Evolutionary conservation across 2,113 vertebrate genomes (phyloP).

Genomic region (Chrysochloris asiatica): DNA sequence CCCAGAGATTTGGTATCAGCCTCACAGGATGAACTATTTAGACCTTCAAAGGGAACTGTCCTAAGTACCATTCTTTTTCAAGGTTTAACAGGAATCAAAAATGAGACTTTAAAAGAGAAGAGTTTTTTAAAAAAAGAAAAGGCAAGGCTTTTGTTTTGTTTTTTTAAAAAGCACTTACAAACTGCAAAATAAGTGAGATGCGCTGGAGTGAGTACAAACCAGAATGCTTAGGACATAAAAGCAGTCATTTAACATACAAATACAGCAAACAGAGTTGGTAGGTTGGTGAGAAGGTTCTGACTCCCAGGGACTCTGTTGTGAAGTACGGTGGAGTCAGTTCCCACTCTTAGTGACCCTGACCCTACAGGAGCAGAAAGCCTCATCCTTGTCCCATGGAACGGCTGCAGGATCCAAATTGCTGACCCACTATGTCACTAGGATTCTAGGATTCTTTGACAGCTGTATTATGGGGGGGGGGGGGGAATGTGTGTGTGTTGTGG

Average conservation of each 20-base stretch:
- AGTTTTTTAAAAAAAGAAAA: neutral
- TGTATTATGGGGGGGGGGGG: neutral
- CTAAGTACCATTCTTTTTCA: neutral
- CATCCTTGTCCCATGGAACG: too few species aligned
- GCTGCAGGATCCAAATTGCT: too few species aligned
- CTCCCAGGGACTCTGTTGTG: too few species aligned
- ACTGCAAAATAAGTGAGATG: slow-evolving; percentile 10
- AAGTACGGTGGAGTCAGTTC: too few species aligned
- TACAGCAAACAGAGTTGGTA: too few species aligned
- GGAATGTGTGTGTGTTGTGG: neutral
- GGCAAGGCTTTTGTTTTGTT: too few species aligned
- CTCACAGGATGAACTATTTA: neutral
- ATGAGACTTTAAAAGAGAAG: neutral
- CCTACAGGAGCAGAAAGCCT: too few species aligned
- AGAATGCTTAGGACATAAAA: neutral
- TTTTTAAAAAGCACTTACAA: neutral
- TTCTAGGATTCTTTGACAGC: too few species aligned
- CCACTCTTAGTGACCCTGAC: too few species aligned
- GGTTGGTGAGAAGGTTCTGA: too few species aligned
- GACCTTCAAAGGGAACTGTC: neutral
- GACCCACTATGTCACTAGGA: too few species aligned
- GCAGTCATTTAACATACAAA: neutral
- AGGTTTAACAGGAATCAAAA: neutral
- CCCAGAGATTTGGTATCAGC: neutral
- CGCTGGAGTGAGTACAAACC: neutral